Evolutionary conservation across 2,888 invertebrate species (phyloP), one percentile per base, ranked within the genome.

Genomic region (Perdita meconis): DNA sequence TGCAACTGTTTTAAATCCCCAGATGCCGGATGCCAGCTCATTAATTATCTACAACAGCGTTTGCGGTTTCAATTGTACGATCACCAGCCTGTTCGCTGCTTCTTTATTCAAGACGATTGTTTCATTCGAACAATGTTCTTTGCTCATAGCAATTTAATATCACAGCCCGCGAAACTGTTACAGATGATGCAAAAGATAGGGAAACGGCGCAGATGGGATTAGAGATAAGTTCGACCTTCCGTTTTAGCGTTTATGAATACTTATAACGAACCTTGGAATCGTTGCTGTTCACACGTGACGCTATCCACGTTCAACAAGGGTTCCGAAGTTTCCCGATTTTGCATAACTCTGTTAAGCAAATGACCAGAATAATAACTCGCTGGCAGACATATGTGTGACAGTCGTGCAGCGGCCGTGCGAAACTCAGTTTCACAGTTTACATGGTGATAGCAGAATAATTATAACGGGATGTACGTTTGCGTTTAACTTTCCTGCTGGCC

Each of bases 341-440:
- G 82, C 84, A 84, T 85, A 84, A 84, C 83, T 85, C 85, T 81
- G 84, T 85, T 85, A 85, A 82, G 84, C 84, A 85, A 85, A 85
- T 84, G 83, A 74, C 81, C 82, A 68, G 85, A 81, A 84, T 84
- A 84, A 84, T 85, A 84, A 85, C 84, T 84, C 51, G 82, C 84
- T 71, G 75, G 56, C 63, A 74, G 84, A 75, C 84, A 84, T 84
- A 82, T 82, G 84, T 80, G 84, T 80, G 84, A 82, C 82, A 76
- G 77, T 64, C 66, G 64, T 12, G 60, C 42, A 24, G n/a, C 40
- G 42, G 60, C 70, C 67, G 68, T 77, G 77, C 69, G 70, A 80
- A 84, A 84, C 74, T 81, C 77, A 69, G 74, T 63, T 67, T 74
- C 84, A 53, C 79, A 79, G 79, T 83, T 83, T 84, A 83, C 84